Base-by-base conservation (phyloP, 2,888 invertebrate species). In the Agriopis leucophaearia region DNA sequence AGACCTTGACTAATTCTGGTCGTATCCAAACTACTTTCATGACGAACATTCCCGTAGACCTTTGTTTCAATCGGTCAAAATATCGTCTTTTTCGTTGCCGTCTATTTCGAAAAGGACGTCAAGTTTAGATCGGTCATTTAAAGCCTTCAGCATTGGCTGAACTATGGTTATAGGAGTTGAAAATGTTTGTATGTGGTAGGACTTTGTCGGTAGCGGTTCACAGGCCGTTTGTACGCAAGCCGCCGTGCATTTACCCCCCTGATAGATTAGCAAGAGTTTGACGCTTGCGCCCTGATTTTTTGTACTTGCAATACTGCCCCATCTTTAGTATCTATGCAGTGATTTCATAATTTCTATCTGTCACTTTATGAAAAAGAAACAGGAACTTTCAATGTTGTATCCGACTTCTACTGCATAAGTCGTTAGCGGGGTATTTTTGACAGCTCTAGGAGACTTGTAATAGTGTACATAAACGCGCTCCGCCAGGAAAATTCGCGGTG, bases 181-280 rank as follows among this genome's bases (percentile, higher is more conserved):
- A 27, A 36, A 3, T 15, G 35, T 35, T 8, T n/a, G 12, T 36
- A 3, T 36, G 71, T 76, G 70, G 44, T 44, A 56, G 12, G 40
- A 40, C 18, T 18, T 35, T 42, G 18, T 36, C 45, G 35, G 35
- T 35, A 45, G 57, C 45, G 45, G 1, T 45, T 35, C 15, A 7
- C 8, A 8, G 15, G 36, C 36, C 15, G 58, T 27, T 75, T 79
- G 84, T 84, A 83, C 85, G 84, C 85, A 72, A 60, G 44, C 66
- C 70, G 27, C 27, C 27, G 27, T 44, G 60, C 45, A 40, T 64
- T 51, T 54, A 42, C 68, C 44, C 59, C 74, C 59, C 74, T 69
- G 73, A 56, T 68, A 66, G 66, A 16, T 18, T 36, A n/a, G 38
- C 61, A 66, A 64, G 67, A 67, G 60, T 56, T 63, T 64, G 57